Conservation (phyloP, 2,113 vertebrate species). For the Rhipidura dahli region DNA sequence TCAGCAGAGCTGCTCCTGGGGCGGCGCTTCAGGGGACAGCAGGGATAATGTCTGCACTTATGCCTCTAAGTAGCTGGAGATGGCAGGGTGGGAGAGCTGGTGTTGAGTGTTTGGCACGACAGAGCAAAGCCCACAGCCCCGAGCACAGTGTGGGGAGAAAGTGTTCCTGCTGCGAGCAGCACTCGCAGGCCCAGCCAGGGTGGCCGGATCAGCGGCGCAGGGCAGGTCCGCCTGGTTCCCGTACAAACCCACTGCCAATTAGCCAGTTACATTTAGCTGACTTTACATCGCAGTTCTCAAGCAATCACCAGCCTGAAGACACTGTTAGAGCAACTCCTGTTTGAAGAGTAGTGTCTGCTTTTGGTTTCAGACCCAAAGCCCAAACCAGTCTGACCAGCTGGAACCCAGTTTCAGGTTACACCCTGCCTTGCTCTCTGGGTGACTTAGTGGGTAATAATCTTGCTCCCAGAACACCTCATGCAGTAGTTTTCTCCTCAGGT, state of each 20-base stretch:
- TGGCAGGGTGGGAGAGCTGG: rapidly evolving
- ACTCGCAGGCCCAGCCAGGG: background rate
- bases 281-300: background rate
- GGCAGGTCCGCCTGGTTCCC: background rate
- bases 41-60: background rate
- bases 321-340: background rate
- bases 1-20: background rate
- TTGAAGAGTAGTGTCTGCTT: background rate
- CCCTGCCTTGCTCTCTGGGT: constrained; percentile 28
- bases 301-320: background rate
- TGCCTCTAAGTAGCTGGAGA: background rate
- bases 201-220: background rate
- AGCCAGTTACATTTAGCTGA: background rate
- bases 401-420: constrained; percentile 55
- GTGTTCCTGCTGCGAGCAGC: rapidly evolving
- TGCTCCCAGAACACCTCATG: background rate
- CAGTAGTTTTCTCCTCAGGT: background rate
- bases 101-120: too few relatives aligned
- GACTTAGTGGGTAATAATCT: constrained; percentile 10
- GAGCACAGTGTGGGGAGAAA: rapidly evolving
- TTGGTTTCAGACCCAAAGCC: constrained; percentile 38
- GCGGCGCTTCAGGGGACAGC: background rate
- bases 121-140: background rate
- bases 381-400: constrained; percentile 56
- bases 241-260: background rate